Percentiles rank a stretch among this genome's conserved stretches.
These are phyloP conservation scores for Crossaster papposus DNA, from an alignment of 53 echinoderm and acorn worm genomes.

Conservation along the genomic window DNA sequence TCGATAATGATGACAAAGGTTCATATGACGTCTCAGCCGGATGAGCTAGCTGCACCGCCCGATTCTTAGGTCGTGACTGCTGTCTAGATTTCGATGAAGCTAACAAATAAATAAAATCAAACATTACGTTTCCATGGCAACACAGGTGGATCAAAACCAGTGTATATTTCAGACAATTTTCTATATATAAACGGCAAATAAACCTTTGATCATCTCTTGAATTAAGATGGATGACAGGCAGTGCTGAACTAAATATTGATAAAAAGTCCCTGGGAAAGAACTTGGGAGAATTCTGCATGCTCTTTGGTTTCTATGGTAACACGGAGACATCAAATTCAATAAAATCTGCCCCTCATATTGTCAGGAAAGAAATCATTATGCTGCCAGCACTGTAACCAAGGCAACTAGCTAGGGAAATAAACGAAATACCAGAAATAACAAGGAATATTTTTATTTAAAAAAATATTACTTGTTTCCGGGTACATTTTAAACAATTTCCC, in stretches of 20 bases:
- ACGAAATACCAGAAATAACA: background rate
- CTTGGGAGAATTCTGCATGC: no score
- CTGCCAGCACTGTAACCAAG: background rate
- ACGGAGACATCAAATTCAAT: background rate
- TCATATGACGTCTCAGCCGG: background rate
- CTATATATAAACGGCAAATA: background rate
- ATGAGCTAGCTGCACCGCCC: conserved; percentile 53
- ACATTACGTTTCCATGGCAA: conserved; percentile 8
- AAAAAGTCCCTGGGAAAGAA: background rate
- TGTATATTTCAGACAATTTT: background rate
- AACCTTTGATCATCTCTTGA: conserved; percentile 11
- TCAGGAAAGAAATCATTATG: background rate
- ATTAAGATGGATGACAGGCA: conserved; percentile 4
- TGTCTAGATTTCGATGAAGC: conserved; percentile 40
- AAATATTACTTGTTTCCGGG: no score
- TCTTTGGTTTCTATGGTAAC: background rate
- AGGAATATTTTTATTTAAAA: no score
- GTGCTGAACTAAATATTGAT: background rate
- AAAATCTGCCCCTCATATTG: background rate
- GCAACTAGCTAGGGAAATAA: background rate
- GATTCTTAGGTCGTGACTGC: conserved; percentile 25
- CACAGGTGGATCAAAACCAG: background rate
- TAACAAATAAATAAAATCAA: conserved; percentile 7
- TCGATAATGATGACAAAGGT: background rate
- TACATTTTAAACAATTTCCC: no score